phyloP scores from a whole-genome alignment of 2,113 vertebrate species.

The Origma solitaria region DNA sequence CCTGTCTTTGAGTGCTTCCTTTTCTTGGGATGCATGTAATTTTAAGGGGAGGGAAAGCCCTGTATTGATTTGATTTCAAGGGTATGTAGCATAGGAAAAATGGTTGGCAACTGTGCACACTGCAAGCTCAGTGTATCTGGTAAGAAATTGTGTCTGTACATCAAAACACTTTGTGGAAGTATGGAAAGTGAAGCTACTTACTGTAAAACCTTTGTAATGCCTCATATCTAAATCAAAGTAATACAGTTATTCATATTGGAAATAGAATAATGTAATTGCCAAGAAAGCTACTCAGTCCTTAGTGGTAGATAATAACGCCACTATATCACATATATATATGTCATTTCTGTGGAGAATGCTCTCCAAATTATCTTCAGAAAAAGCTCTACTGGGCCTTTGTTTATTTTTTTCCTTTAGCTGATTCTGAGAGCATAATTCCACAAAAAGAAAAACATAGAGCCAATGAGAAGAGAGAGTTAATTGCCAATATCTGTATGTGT shows the following conservation, averaged over 20 bases:
- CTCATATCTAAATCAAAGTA: slow-evolving; percentile 29
- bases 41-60: not conserved
- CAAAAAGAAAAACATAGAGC: not conserved
- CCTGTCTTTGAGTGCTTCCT: not conserved
- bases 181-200: not conserved
- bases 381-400: not conserved
- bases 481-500: not conserved
- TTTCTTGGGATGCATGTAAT: not conserved
- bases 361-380: not conserved
- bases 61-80: not conserved
- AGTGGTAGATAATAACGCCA: slow-evolving; percentile 26
- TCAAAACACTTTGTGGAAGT: not conserved
- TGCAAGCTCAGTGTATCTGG: not conserved
- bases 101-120: not conserved
- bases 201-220: slow-evolving; percentile 52
- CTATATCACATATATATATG: not conserved
- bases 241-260: slow-evolving; percentile 54
- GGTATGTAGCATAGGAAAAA: not conserved
- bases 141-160: not conserved
- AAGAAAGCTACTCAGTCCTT: slow-evolving; percentile 62
- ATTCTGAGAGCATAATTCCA: slow-evolving; percentile 5
- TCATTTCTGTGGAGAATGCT: slow-evolving; percentile 30
- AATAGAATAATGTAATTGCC: slow-evolving; percentile 56
- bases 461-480: not conserved
- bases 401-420: not conserved